These are phyloP conservation scores for Platycheirus rosarum DNA, from an alignment of 2,888 invertebrate genomes.

Conservation along the genomic window DNA sequence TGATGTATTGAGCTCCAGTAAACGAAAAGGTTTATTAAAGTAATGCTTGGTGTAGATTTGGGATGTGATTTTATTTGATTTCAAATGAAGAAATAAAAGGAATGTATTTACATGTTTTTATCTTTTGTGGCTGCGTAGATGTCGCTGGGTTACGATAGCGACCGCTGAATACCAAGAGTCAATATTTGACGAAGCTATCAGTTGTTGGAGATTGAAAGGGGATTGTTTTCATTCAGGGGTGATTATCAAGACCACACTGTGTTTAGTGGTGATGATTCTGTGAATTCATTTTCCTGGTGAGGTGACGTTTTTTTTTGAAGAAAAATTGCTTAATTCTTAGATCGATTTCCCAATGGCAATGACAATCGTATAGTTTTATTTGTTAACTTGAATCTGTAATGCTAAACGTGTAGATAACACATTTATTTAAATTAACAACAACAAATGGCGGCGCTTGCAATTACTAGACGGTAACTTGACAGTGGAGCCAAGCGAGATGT, in stretches of 20 bases:
- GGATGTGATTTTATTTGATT: too few relatives aligned
- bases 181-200: not conserved
- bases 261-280: not conserved
- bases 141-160: not conserved
- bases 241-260: not conserved
- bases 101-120: not conserved
- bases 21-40: conserved; percentile 11
- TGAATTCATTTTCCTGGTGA: not conserved
- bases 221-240: conserved; percentile 1
- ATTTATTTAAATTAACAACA: too few relatives aligned
- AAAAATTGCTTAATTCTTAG: too few relatives aligned
- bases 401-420: too few relatives aligned
- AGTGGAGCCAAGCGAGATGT: not conserved
- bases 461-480: too few relatives aligned
- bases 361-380: too few relatives aligned
- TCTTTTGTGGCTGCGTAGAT: not conserved
- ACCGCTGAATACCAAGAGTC: not conserved
- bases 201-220: not conserved
- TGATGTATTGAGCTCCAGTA: conserved; percentile 15
- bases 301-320: not conserved
- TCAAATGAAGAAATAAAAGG: not conserved
- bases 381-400: too few relatives aligned
- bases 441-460: too few relatives aligned
- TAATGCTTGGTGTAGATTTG: too few relatives aligned
- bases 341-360: too few relatives aligned